Conservation (phyloP, 2,113 vertebrate species). For the Corythornis madagascariensis region DNA sequence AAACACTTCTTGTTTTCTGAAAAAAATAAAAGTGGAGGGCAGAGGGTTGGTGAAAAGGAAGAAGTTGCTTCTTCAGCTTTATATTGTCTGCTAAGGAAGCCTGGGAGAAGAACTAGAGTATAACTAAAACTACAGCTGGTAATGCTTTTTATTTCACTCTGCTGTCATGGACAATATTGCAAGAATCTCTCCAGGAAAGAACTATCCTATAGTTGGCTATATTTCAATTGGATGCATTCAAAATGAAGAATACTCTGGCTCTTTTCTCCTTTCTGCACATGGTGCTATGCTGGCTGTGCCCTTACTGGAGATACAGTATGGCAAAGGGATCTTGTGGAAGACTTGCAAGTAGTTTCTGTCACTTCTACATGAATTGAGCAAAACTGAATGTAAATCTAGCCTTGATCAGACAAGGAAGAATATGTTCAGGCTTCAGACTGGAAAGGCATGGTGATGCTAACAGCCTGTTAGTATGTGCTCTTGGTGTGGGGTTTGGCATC, state of each 20-base stretch:
- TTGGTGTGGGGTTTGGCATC: background rate
- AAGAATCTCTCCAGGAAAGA: background rate
- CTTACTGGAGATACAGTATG: background rate
- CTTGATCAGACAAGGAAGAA: background rate
- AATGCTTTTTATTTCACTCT: background rate
- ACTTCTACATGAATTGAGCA: background rate
- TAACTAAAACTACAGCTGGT: background rate
- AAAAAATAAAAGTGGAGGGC: background rate
- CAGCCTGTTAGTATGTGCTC: background rate
- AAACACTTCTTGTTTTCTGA: background rate
- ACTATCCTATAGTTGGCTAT: background rate
- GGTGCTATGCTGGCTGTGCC: background rate
- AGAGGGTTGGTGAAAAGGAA: background rate
- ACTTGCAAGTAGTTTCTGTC: background rate
- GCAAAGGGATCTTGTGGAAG: background rate
- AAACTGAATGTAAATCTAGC: background rate
- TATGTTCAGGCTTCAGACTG: background rate
- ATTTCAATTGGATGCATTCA: background rate
- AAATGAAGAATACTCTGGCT: background rate
- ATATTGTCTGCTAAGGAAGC: background rate
- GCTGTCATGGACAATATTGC: background rate
- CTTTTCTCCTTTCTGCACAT: background rate
- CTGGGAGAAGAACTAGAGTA: background rate
- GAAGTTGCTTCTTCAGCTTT: background rate
- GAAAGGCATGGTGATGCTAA: background rate